Evolutionary conservation across 2,888 invertebrate genomes (phyloP).

Genomic region (Mechanitis messenoides): DNA sequence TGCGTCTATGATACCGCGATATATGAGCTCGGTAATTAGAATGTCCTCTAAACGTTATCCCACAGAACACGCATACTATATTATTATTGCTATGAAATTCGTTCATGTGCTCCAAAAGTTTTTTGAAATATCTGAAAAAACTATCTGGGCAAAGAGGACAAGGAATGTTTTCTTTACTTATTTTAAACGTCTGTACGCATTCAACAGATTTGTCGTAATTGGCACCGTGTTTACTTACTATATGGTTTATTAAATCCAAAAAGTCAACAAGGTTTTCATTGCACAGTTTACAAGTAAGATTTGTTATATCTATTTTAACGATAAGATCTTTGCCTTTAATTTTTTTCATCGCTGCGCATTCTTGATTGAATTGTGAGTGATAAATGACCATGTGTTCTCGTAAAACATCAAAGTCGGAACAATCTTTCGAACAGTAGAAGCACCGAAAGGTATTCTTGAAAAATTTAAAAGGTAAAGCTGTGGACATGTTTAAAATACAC

Average conservation of each 20-base stretch:
- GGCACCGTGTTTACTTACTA: conserved; percentile 34
- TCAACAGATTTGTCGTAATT: conserved; percentile 34
- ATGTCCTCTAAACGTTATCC: conserved; percentile 34
- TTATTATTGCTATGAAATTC: conserved; percentile 35
- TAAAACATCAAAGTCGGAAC: conserved; percentile 33
- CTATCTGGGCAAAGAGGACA: conserved; percentile 35
- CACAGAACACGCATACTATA: conserved; percentile 39
- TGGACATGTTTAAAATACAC: conserved; percentile 36
- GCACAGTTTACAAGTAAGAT: conserved; percentile 39
- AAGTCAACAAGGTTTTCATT: conserved; percentile 30
- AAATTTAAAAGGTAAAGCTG: conserved; percentile 44
- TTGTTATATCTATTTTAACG: conserved; percentile 38
- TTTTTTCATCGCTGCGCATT: conserved; percentile 33
- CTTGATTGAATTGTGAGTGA: conserved; percentile 32
- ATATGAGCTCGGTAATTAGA: conserved; percentile 36
- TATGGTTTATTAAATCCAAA: conserved; percentile 34
- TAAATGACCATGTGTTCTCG: conserved; percentile 33
- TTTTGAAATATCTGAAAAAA: conserved; percentile 36
- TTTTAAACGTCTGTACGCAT: conserved; percentile 35
- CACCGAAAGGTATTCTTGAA: conserved; percentile 42
- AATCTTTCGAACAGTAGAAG: conserved; percentile 41
- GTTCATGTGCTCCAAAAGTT: conserved; percentile 39
- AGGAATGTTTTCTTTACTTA: conserved; percentile 34
- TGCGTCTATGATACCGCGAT: conserved; percentile 32
- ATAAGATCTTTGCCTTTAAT: conserved; percentile 34